phyloP scores from a whole-genome alignment of 2,113 vertebrate species.

The Tricholaema leucomelas region DNA sequence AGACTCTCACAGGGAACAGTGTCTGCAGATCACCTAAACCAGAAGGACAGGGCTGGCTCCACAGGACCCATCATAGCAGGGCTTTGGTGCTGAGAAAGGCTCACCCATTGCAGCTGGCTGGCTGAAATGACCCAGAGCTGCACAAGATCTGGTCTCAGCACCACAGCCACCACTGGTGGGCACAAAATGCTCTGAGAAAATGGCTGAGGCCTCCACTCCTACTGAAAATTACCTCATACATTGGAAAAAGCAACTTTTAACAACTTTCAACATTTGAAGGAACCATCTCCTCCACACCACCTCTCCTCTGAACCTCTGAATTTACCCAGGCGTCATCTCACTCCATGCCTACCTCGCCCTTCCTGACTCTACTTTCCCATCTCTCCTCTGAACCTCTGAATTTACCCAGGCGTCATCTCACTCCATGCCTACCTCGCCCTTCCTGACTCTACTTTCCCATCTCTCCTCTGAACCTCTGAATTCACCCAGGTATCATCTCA shows the following conservation, averaged over 20 bases:
- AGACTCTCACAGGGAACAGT: neutral
- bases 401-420: neutral
- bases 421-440: neutral
- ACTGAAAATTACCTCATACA: neutral
- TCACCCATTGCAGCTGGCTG: neutral
- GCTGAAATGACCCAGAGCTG: neutral
- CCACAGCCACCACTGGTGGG: neutral
- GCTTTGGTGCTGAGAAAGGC: neutral
- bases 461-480: neutral
- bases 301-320: neutral
- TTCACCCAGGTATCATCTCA: neutral
- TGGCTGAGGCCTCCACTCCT: neutral
- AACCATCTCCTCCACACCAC: neutral
- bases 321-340: neutral
- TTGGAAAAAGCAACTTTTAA: neutral
- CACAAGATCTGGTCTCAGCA: neutral
- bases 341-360: neutral
- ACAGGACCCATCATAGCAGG: rapidly evolving
- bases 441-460: neutral
- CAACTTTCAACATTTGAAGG: neutral
- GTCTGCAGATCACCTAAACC: neutral
- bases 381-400: neutral
- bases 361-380: neutral
- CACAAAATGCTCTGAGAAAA: neutral
- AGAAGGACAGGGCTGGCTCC: neutral